phyloP scores from a whole-genome alignment of 2,113 vertebrate genomes.

The Lycocorax pyrrhopterus region DNA sequence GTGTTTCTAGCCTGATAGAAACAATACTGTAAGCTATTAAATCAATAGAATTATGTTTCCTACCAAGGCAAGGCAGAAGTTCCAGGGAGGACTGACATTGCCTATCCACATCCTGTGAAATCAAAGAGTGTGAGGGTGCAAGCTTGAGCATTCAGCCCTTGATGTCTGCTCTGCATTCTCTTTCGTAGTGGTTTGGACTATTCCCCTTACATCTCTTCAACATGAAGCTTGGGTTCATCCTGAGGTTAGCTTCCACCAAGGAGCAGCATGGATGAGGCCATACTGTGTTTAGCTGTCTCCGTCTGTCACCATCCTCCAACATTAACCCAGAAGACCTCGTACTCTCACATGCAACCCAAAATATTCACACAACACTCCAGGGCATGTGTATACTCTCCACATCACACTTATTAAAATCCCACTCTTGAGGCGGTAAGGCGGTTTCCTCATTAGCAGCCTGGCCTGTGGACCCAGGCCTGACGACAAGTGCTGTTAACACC shows the following conservation, averaged over 20 bases:
- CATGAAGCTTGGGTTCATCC: background rate
- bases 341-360: conserved; percentile 25
- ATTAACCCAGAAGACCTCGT: conserved; percentile 13
- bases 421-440: background rate
- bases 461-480: conserved; percentile 9
- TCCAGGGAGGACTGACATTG: background rate
- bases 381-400: conserved; percentile 38
- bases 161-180: background rate
- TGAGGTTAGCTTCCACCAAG: conserved; percentile 6
- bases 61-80: background rate
- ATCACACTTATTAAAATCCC: conserved; percentile 47
- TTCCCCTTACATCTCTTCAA: background rate
- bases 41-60: background rate
- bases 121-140: background rate
- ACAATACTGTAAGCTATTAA: background rate
- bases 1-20: background rate
- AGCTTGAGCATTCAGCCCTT: background rate
- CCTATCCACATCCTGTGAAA: background rate
- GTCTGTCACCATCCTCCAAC: conserved; percentile 29
- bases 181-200: background rate
- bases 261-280: background rate
- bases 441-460: conserved; percentile 18
- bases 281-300: conserved; percentile 15
- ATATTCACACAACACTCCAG: conserved; percentile 43
- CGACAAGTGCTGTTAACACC: conserved; percentile 25